Percentiles rank a stretch among this genome's conserved stretches.
Conservation (phyloP, 2,113 vertebrate genomes). For the Hippocampus comes region DNA sequence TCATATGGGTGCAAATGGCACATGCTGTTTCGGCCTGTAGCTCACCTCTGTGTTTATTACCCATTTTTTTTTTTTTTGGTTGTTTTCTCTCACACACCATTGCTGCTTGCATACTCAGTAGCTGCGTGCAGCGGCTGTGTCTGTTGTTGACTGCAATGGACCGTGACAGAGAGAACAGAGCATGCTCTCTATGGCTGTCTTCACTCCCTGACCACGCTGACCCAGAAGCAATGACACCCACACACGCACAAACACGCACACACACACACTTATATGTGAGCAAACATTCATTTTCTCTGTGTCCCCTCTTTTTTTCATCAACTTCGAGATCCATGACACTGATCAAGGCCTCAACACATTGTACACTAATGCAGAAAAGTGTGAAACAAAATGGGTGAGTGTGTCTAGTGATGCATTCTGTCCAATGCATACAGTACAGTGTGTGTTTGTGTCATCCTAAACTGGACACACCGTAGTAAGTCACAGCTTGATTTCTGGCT, state of each 20-base stretch:
- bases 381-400: conserved; percentile 9
- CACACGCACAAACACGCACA: conserved; percentile 15
- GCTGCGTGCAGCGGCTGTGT: conserved; percentile 31
- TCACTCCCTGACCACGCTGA: conserved; percentile 51
- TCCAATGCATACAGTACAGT: background rate
- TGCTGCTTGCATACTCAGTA: conserved; percentile 20
- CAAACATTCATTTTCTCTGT: conserved; percentile 37
- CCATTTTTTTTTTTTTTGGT: background rate
- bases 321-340: conserved; percentile 32
- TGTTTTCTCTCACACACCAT: conserved; percentile 2
- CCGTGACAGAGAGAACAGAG: conserved; percentile 54
- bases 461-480: background rate
- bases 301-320: conserved; percentile 26
- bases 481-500: background rate
- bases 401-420: background rate
- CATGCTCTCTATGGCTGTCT: conserved; percentile 51
- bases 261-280: conserved; percentile 29
- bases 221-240: conserved; percentile 43
- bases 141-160: conserved; percentile 52
- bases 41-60: conserved; percentile 5
- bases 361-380: conserved; percentile 32
- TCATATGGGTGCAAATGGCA: background rate
- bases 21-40: background rate
- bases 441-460: background rate
- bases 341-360: conserved; percentile 32